These are phyloP conservation scores for Campoletis sonorensis DNA, from an alignment of 1,140 invertebrate species.

Conservation along the genomic window DNA sequence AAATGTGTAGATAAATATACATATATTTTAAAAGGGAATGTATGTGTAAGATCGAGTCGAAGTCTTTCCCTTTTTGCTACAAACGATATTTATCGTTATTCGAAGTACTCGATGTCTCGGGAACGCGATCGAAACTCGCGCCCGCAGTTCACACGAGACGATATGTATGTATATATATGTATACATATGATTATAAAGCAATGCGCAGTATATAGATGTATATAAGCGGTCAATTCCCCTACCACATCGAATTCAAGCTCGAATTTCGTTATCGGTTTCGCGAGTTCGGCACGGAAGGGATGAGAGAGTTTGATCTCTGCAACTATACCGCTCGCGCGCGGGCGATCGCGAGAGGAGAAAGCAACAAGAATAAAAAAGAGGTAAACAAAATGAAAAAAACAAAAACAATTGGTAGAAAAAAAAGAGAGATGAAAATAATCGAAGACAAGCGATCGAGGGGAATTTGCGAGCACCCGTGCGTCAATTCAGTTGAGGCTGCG, in stretches of 20 bases:
- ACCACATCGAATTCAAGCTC: slow-evolving; percentile 61
- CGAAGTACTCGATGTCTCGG: slow-evolving; percentile 59
- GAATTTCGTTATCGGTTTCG: slow-evolving; percentile 57
- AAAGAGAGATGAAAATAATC: slow-evolving; percentile 34
- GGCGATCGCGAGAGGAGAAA: slow-evolving; percentile 10
- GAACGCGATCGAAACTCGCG: slow-evolving; percentile 39
- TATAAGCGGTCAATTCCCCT: slow-evolving; percentile 39
- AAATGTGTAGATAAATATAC: background rate
- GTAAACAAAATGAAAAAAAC: background rate
- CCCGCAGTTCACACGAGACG: background rate
- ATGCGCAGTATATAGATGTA: no score
- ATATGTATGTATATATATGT: background rate
- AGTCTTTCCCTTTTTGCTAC: slow-evolving; percentile 41
- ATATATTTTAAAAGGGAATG: background rate
- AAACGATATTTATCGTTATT: slow-evolving; percentile 73
- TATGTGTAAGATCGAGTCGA: background rate
- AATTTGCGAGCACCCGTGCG: slow-evolving; percentile 39
- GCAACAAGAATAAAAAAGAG: background rate
- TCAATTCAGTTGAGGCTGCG: no score
- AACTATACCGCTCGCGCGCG: background rate
- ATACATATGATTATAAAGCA: background rate
- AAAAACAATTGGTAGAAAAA: no score
- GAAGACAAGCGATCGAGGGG: slow-evolving; percentile 34
- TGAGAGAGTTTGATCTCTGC: slow-evolving; percentile 28
- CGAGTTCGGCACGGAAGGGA: slow-evolving; percentile 18